phyloP scores from a whole-genome alignment of 2,888 invertebrate species.

The Theretra japonica region DNA sequence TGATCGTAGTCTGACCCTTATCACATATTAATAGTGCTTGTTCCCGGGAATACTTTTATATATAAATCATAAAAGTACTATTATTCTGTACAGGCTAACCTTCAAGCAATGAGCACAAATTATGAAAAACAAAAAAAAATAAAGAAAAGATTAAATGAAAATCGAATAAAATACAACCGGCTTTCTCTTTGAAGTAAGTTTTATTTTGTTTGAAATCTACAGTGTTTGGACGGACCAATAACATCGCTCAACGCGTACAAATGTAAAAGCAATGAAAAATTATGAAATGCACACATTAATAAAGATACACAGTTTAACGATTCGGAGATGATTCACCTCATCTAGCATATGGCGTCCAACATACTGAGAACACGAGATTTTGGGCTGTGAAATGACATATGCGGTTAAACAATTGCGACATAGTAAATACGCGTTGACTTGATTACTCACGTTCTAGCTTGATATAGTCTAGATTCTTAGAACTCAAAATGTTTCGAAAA shows the following conservation, averaged over 20 bases:
- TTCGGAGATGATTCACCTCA: background rate
- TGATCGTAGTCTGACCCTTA: too few relatives aligned
- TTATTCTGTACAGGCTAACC: too few relatives aligned
- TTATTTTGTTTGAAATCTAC: background rate
- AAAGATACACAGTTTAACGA: background rate
- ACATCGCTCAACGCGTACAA: background rate
- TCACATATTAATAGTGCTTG: too few relatives aligned
- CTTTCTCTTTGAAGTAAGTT: too few relatives aligned
- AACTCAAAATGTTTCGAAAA: background rate
- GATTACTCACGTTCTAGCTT: constrained; percentile 3
- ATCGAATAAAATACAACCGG: too few relatives aligned
- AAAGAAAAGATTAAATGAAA: too few relatives aligned
- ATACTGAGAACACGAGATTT: background rate
- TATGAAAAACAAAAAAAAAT: too few relatives aligned
- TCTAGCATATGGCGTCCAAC: background rate
- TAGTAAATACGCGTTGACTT: background rate
- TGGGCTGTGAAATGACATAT: constrained; percentile 1
- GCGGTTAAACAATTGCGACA: background rate
- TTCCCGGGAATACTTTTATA: too few relatives aligned
- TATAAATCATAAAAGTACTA: too few relatives aligned
- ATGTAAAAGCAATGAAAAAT: background rate
- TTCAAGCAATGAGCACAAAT: too few relatives aligned
- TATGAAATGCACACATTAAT: background rate
- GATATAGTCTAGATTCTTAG: background rate
- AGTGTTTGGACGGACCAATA: background rate